Base-by-base conservation (phyloP, 2,888 invertebrate species). In the Drosophila testacea region DNA sequence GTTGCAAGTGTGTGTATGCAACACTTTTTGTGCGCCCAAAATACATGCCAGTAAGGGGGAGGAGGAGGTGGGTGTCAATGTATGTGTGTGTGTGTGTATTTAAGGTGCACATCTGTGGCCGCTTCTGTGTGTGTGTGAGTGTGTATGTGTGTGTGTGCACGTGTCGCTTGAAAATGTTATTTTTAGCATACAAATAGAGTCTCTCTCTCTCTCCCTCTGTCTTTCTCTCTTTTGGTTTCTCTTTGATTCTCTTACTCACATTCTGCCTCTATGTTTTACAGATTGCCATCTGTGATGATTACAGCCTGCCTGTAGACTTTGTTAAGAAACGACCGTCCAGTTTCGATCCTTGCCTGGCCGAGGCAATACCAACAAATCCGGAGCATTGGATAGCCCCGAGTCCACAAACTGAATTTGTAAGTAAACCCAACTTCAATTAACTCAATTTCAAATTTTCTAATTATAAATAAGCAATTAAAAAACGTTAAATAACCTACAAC, bases 251-350 rank as follows among this genome's bases (percentile, higher is more conserved):
- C 36, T 50, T 4, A 28, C 22, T 38, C 13, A 27, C n/a, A 48
- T 22, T 56, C 11, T 34, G n/a, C 28, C 38, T 48, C 16, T 56
- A 9, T 34, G n/a, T 32, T 34, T 94, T 95, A 4, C 94, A 97
- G 97, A 95, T 97, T 90, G 95, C 96, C 77, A 94, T 97, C 86
- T 96, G 96, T 93, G 97, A 97, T 91, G 97, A 97, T 93, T 97
- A 97, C 93, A 96, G 96, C 93, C 94, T 96, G 85, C 97, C 97
- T 55, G 95, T 96, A 84, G 97, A 97, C 93, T 96, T 96, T 92
- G 95, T 96, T 79, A 96, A 95, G 91, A 94, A 94, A 94, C 92
- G 96, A 93, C 92, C 96, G 93, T 93, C 95, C 93, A 92, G 94
- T 91, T 94, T 94, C 85, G 94, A 93, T 90, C 93, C 95, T 92